A percentile compares a stretch with the other conserved stretches of the same genome.
Conservation (phyloP, 1,140 invertebrate genomes). For the Coenobita brevimanus region DNA sequence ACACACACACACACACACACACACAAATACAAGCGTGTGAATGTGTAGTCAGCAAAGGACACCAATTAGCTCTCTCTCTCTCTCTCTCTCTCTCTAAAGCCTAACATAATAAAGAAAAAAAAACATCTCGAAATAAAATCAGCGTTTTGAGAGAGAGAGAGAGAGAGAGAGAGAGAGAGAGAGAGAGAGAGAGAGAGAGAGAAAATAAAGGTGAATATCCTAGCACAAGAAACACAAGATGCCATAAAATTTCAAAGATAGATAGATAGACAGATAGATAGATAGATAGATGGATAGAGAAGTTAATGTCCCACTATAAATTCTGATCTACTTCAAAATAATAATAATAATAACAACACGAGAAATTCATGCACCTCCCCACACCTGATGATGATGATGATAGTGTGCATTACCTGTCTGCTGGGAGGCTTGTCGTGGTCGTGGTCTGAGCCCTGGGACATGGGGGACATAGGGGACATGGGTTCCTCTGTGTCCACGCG, state of each 20-base stretch:
- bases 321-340: too few species aligned
- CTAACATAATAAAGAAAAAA: neutral
- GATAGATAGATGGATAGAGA: neutral
- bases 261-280: slow-evolving; percentile 13
- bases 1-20: too few species aligned
- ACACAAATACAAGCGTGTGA: too few species aligned
- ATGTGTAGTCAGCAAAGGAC: too few species aligned
- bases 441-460: slow-evolving; percentile 61
- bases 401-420: neutral
- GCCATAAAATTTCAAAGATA: neutral
- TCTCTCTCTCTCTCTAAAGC: too few species aligned
- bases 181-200: neutral
- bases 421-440: slow-evolving; percentile 53
- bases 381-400: too few species aligned
- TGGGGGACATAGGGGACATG: slow-evolving; percentile 59
- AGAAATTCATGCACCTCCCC: too few species aligned
- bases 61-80: too few species aligned
- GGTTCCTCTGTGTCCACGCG: slow-evolving; percentile 55
- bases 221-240: too few species aligned
- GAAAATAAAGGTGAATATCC: too few species aligned
- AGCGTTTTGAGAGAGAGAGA: neutral
- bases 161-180: neutral
- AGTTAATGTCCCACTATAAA: too few species aligned
- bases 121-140: neutral
- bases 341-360: too few species aligned